Percentiles rank a stretch among this genome's conserved stretches.
These are phyloP conservation scores for Stegana nigrithorax DNA, from an alignment of 2,888 invertebrate species.

Conservation along the genomic window DNA sequence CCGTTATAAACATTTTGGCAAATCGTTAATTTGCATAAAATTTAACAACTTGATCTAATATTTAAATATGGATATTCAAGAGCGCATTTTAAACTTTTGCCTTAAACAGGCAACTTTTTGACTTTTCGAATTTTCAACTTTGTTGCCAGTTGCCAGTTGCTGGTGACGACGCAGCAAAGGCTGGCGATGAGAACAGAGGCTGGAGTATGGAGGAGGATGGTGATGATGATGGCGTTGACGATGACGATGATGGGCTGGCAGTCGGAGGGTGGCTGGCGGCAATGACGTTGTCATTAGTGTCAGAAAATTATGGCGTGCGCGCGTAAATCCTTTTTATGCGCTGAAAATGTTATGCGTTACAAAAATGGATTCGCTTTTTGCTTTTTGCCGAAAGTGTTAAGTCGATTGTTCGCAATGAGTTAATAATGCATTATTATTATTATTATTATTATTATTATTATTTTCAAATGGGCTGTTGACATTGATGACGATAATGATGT, in stretches of 20 bases:
- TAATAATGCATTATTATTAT: constrained; percentile 3
- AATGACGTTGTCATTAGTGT: constrained; percentile 2
- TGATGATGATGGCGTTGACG: not conserved
- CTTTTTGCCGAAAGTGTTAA: constrained; percentile 11
- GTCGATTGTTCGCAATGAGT: constrained; percentile 4
- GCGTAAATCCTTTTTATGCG: constrained; percentile 5
- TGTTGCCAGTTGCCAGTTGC: not conserved
- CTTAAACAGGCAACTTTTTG: not conserved
- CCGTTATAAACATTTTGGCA: not conserved
- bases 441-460: no score
- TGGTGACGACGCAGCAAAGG: not conserved
- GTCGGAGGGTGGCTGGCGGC: not conserved
- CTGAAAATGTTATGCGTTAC: not conserved
- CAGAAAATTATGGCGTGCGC: not conserved
- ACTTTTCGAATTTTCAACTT: constrained; percentile 4
- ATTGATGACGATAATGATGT: not conserved
- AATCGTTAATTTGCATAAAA: constrained; percentile 3
- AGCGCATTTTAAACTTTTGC: constrained; percentile 4
- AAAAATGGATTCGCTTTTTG: constrained; percentile 2
- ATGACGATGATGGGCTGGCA: not conserved
- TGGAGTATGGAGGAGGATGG: not conserved
- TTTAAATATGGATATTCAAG: constrained; percentile 3
- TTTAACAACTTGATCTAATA: not conserved
- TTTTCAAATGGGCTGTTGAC: not conserved
- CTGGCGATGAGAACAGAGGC: not conserved